Base-by-base conservation (phyloP, 2,113 vertebrate genomes). In the Tonatia bakeri region DNA sequence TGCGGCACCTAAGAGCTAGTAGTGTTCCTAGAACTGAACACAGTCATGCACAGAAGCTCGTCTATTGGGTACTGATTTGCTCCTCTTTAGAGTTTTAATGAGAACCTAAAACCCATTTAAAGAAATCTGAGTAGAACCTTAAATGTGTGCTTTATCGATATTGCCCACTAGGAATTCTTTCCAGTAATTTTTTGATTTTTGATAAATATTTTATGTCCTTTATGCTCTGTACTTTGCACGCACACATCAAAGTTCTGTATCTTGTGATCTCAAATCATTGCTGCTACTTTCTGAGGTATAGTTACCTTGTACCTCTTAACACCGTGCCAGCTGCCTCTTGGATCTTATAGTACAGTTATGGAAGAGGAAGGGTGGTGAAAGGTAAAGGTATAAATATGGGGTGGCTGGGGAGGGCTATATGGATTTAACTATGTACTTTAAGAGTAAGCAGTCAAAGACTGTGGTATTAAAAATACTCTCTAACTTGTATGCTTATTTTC, bases 401-500 rank as follows among this genome's bases (percentile, higher is more conserved):
- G n/a, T 95, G 65, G 7, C 3, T 36, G 36, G 19, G 19, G 15
- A 72, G 38, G 19, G 8, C 33, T 77, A 1, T 45, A 28, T 50
- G 38, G 12, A 50, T 91, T 85, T 90, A 72, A 40, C 95, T 82
- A n/a, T 76, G 47, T 14, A 77, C 85, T 40, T 45, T 15, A 40
- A 33, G 54, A 83, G 72, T 47, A 54, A 93, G 13, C 54, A 45
- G 38, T 40, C 31, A 40, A 87, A 92, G 15, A 26, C 59, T 64
- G 45, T 54, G 17, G 1, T 56, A 33, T 85, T 96, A 87, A 91
- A 97, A 87, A 94, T 95, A 67, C 22, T 73, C n/a, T 87, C 24
- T 84, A 47, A 70, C 16, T 82, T 64, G 17, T 69, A 31, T 81
- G 26, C 82, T 45, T 88, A 52, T 90, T 82, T 90, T 88, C 56